phyloP scores from a whole-genome alignment of 2,113 vertebrate species.

The Microtus ochrogaster region DNA sequence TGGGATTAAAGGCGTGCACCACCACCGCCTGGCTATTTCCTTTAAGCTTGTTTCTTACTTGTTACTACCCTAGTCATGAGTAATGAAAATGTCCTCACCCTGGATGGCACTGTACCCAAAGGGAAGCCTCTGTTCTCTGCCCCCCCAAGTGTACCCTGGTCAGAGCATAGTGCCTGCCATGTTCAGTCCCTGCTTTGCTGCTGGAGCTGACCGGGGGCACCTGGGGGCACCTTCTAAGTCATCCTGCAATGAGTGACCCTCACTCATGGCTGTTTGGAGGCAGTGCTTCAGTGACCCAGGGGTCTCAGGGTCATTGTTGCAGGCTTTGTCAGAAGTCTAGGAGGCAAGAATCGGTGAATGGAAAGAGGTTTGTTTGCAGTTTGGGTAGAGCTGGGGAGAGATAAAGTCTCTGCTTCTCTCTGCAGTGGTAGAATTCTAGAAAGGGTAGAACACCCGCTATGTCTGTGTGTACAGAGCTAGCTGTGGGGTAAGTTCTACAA shows the following conservation, averaged over 20 bases:
- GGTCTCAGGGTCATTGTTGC: neutral
- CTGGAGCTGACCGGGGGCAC: neutral
- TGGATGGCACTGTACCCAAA: neutral
- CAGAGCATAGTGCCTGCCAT: no score
- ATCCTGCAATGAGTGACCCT: neutral
- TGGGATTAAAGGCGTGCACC: no score
- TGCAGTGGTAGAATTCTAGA: neutral
- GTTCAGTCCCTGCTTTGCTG: neutral
- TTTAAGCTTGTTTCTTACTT: neutral
- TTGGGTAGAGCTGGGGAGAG: neutral
- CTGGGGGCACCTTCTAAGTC: neutral
- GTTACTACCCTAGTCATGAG: neutral
- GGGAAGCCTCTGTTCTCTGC: no score
- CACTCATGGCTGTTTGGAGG: neutral
- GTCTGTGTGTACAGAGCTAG: neutral
- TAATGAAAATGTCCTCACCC: neutral
- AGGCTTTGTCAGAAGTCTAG: neutral
- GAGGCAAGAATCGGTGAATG: neutral
- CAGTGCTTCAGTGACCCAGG: neutral
- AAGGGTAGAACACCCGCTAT: no score
- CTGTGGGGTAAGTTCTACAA: neutral
- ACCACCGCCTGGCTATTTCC: neutral
- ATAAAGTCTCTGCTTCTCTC: neutral
- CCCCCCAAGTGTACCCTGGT: no score
- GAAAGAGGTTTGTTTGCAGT: neutral